A percentile compares a stretch with the other conserved stretches of the same genome.
phyloP scores from a whole-genome alignment of 1,140 invertebrate genomes.

The Eulimnadia texana region DNA sequence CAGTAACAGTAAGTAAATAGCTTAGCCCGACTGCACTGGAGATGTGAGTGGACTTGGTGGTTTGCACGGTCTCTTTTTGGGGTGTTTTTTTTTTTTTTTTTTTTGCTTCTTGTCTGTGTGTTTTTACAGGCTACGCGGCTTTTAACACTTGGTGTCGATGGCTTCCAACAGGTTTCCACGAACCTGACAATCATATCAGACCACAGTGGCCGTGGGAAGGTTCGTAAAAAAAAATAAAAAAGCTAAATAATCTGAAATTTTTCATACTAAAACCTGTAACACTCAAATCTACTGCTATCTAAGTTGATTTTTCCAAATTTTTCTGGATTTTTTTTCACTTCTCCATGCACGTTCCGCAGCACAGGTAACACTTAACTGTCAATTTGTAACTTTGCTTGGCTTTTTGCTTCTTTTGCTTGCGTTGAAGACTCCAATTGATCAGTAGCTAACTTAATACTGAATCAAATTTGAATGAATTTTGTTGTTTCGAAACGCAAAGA shows the following conservation, averaged over 20 bases:
- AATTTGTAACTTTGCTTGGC: too few species aligned
- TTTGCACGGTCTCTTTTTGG: not conserved
- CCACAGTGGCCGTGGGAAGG: not conserved
- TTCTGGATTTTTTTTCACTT: not conserved
- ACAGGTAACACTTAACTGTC: too few species aligned
- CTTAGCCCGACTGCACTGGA: not conserved
- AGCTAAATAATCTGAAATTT: not conserved
- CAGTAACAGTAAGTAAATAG: not conserved
- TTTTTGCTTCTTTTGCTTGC: too few species aligned
- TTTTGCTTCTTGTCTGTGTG: not conserved
- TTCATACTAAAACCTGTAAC: not conserved
- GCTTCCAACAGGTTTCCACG: not conserved
- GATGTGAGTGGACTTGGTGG: not conserved
- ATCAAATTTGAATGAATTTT: too few species aligned
- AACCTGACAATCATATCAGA: not conserved
- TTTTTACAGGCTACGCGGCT: not conserved
- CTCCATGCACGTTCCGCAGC: not conserved
- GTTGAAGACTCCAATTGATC: not conserved
- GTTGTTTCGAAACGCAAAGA: too few species aligned
- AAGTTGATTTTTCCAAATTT: not conserved
- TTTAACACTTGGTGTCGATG: not conserved
- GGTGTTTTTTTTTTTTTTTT: not conserved
- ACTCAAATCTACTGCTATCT: not conserved
- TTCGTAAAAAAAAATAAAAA: not conserved
- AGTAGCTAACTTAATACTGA: not conserved